These are phyloP conservation scores for Ursus arctos DNA, from an alignment of 2,113 vertebrate genomes.

Conservation along the genomic window DNA sequence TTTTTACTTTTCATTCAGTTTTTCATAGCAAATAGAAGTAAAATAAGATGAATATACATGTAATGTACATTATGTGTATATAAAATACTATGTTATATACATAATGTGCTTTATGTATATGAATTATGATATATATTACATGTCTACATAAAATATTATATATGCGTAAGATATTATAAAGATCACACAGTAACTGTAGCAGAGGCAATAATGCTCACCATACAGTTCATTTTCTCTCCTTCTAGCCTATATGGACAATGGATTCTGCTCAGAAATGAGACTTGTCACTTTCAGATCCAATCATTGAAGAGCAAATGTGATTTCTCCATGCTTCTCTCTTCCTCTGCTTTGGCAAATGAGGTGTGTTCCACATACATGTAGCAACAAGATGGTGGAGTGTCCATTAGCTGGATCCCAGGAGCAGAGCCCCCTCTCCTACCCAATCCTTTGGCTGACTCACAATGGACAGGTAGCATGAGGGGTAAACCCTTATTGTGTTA, in stretches of 20 bases:
- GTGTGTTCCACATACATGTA: background rate
- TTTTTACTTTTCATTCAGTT: conserved; percentile 30
- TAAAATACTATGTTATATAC: background rate
- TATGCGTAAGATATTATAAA: background rate
- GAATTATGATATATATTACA: background rate
- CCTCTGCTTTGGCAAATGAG: background rate
- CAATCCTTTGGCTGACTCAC: background rate
- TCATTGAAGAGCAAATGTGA: background rate
- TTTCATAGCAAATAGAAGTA: background rate
- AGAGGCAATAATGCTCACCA: background rate
- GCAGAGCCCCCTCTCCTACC: background rate
- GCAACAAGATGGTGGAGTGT: background rate
- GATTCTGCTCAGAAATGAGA: background rate
- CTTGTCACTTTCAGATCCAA: background rate
- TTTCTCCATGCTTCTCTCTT: background rate
- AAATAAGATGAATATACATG: background rate
- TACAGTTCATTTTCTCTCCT: background rate
- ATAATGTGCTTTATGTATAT: background rate
- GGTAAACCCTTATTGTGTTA: background rate
- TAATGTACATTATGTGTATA: background rate
- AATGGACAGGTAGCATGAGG: background rate
- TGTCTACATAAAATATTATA: background rate
- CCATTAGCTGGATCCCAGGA: background rate
- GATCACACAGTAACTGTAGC: background rate
- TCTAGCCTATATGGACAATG: background rate